Percentiles rank a stretch among this genome's conserved stretches.
These are phyloP conservation scores for Idaea dimidiata DNA, from an alignment of 2,888 invertebrate species.

Conservation along the genomic window DNA sequence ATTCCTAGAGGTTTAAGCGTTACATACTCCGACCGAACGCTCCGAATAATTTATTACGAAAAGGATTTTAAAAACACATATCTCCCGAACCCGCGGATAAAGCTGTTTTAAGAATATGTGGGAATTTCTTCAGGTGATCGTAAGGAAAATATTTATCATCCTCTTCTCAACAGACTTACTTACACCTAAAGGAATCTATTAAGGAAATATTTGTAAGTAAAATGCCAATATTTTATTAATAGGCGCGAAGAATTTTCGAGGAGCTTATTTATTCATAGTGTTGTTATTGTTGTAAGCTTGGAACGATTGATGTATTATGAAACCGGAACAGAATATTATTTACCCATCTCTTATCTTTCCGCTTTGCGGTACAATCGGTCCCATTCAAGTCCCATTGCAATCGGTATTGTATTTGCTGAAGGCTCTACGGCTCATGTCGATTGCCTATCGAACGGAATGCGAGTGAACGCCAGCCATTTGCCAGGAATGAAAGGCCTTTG, in stretches of 20 bases:
- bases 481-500: conserved; percentile 53
- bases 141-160: conserved; percentile 45
- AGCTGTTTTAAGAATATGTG: conserved; percentile 73
- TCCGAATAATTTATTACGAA: conserved; percentile 72
- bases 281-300: not conserved
- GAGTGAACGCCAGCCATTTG: conserved; percentile 51
- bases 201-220: conserved; percentile 22
- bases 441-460: conserved; percentile 63
- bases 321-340: conserved; percentile 59
- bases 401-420: conserved; percentile 72
- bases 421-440: conserved; percentile 72
- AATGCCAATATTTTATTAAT: conserved; percentile 7
- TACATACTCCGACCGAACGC: conserved; percentile 40
- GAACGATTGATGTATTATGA: conserved; percentile 26
- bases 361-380: conserved; percentile 50
- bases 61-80: conserved; percentile 75
- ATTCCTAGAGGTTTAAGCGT: conserved; percentile 56
- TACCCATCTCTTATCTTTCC: conserved; percentile 58
- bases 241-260: not conserved
- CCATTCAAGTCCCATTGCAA: conserved; percentile 61
- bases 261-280: not conserved
- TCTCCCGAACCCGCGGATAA: conserved; percentile 61
- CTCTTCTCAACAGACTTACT: conserved; percentile 19
- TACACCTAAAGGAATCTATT: conserved; percentile 22
- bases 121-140: conserved; percentile 67